Conservation (phyloP, 2,888 invertebrate genomes). For the Lithophane socia region DNA sequence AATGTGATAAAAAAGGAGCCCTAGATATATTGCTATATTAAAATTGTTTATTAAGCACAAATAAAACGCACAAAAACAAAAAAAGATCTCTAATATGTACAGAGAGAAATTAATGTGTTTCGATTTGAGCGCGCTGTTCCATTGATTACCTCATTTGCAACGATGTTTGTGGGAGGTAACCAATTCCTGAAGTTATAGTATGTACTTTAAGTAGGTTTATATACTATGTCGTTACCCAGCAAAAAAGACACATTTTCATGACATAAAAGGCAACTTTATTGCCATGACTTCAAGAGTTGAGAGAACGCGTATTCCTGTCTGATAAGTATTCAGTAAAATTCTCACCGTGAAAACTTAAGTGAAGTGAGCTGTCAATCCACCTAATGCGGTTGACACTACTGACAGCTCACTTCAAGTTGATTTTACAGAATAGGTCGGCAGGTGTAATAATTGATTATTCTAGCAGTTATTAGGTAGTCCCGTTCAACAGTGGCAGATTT, state of each 20-base stretch:
- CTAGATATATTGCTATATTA: too few species aligned
- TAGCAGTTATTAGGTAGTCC: neutral
- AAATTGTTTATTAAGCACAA: too few species aligned
- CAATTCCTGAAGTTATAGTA: neutral
- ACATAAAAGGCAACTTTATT: neutral
- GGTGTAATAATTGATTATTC: neutral
- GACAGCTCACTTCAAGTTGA: neutral
- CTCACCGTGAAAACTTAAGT: neutral
- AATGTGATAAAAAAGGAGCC: too few species aligned
- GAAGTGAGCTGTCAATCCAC: neutral
- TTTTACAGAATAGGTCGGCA: neutral
- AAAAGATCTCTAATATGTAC: neutral
- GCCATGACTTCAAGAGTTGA: neutral
- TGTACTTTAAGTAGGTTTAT: neutral
- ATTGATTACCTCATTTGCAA: neutral
- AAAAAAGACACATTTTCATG: neutral
- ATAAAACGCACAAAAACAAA: too few species aligned
- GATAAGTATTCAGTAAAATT: neutral
- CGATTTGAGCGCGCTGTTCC: neutral
- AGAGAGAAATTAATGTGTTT: neutral
- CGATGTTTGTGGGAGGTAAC: neutral
- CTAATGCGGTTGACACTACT: neutral
- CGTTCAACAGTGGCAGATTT: neutral
- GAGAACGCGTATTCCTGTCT: neutral
- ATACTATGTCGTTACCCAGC: neutral